Base-by-base conservation (phyloP, 2,888 invertebrate species). In the Torymus texanus region DNA sequence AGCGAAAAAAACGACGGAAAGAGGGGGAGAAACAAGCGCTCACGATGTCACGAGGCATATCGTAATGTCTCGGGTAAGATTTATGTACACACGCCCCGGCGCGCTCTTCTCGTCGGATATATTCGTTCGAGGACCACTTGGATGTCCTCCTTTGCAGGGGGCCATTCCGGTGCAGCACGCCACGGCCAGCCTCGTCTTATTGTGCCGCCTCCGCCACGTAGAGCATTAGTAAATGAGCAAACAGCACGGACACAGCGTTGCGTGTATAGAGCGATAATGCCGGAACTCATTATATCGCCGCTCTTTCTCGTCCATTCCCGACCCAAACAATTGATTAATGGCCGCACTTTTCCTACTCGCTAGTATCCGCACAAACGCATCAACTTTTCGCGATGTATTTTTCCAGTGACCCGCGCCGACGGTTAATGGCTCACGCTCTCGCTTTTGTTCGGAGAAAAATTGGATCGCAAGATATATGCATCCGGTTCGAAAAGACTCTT, bases 301-400 rank as follows among this genome's bases (percentile, higher is more conserved):
- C 29, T 29, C 29, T 2, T 29, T 5, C 29, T 29, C 5, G 29
- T 56, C 14, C 51, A 11, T 18, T 29, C 50, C 4, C 55, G 53
- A 16, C 21, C n/a, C 29, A 29, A 50, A 18, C 29, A 59, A 72
- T 62, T 72, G 72, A 72, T 72, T 72, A 72, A 62, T 72, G 59
- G 16, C 62, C 5, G 5, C 29, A 5, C 4, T 29, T 29, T 29
- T 29, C 29, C 29, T 0, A 29, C 5, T 29, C 29, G 29, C 29
- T 29, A 29, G 29, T 29, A 29, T 29, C 3, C 29, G 29, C 29
- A 29, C 2, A 29, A 29, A 29, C 3, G 29, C 29, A 29, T 29
- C 3, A 29, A 29, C 29, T 29, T 5, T 29, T 29, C 29, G 29
- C 29, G 29, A 29, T 29, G 29, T 29, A 29, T 29, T 29, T 29